Percentiles rank a stretch among this genome's conserved stretches.
Evolutionary conservation across 1,140 invertebrate genomes (phyloP).

Genomic region (Scaptodrosophila lebanonensis): DNA sequence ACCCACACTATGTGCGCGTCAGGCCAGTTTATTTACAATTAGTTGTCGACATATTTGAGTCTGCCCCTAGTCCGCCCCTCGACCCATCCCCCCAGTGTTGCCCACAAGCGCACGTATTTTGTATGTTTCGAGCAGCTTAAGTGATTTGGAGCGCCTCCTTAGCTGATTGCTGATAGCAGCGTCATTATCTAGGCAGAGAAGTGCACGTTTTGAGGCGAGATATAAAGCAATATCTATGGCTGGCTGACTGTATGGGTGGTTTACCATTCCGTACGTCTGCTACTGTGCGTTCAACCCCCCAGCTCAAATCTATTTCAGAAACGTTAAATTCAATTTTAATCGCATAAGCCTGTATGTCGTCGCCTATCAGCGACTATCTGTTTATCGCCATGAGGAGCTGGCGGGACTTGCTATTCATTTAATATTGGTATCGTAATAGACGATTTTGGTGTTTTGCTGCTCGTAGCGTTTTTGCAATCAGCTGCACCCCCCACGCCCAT

Average conservation of each 20-base stretch:
- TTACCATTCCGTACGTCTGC: too few relatives aligned
- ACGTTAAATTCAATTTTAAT: conserved; percentile 72
- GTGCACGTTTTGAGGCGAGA: conserved; percentile 4
- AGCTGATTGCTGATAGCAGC: conserved; percentile 59
- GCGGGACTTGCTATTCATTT: conserved; percentile 27
- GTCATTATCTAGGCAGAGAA: conserved; percentile 52
- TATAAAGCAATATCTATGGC: conserved; percentile 53
- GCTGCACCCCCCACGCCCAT: conserved; percentile 20
- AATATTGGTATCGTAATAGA: conserved; percentile 57
- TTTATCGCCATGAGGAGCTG: conserved; percentile 46
- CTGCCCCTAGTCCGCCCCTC: background rate
- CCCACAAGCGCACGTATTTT: too few relatives aligned
- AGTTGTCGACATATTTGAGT: conserved; percentile 38
- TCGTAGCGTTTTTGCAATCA: conserved; percentile 11
- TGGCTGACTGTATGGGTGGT: too few relatives aligned
- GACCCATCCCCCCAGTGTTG: background rate
- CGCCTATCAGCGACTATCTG: conserved; percentile 57
- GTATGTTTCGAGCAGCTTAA: conserved; percentile 57
- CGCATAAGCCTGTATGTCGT: conserved; percentile 67
- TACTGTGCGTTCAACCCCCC: too few relatives aligned
- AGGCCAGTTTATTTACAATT: conserved; percentile 69
- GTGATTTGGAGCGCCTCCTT: conserved; percentile 74
- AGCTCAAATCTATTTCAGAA: conserved; percentile 57
- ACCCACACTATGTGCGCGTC: conserved; percentile 47
- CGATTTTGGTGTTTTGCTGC: conserved; percentile 32